Evolutionary conservation across 2,113 vertebrate species (phyloP).

Genomic region (Nibea albiflora): DNA sequence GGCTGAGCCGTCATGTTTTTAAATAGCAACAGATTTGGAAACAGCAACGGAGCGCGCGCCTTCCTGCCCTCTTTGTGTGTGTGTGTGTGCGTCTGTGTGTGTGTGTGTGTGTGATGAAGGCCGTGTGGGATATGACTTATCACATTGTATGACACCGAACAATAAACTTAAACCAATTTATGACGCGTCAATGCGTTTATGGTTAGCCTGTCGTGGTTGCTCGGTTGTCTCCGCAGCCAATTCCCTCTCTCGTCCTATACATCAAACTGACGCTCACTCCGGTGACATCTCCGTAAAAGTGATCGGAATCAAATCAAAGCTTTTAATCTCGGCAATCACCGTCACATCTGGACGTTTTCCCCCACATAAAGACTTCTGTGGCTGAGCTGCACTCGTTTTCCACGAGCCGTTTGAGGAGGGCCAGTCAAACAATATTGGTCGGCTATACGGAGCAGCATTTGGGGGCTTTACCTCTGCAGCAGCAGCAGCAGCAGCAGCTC

Average conservation of each 20-base stretch:
- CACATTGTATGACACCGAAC: slow-evolving; percentile 80
- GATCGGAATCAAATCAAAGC: slow-evolving; percentile 81
- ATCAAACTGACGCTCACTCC: slow-evolving; percentile 74
- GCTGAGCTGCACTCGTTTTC: slow-evolving; percentile 33
- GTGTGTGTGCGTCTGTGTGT: slow-evolving; percentile 14
- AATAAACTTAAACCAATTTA: slow-evolving; percentile 85
- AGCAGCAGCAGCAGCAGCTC: not conserved
- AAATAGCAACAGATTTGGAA: slow-evolving; percentile 23
- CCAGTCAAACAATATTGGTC: not conserved
- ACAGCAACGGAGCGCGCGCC: slow-evolving; percentile 13
- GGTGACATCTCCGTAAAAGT: slow-evolving; percentile 78
- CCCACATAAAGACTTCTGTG: slow-evolving; percentile 75
- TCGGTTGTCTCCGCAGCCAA: slow-evolving; percentile 63
- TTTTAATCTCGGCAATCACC: slow-evolving; percentile 82
- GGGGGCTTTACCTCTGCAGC: not conserved
- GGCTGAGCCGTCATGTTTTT: not conserved
- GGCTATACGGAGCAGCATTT: not conserved
- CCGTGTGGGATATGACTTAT: slow-evolving; percentile 80
- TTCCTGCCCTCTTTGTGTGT: slow-evolving; percentile 30
- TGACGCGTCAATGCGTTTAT: slow-evolving; percentile 79
- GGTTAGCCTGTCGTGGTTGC: slow-evolving; percentile 67
- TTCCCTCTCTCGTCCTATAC: slow-evolving; percentile 67
- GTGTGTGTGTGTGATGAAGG: slow-evolving; percentile 25
- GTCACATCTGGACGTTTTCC: slow-evolving; percentile 72
- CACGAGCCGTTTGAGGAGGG: slow-evolving; percentile 12